phyloP scores from a whole-genome alignment of 2,113 vertebrate genomes.

The Brevimyrus niger region DNA sequence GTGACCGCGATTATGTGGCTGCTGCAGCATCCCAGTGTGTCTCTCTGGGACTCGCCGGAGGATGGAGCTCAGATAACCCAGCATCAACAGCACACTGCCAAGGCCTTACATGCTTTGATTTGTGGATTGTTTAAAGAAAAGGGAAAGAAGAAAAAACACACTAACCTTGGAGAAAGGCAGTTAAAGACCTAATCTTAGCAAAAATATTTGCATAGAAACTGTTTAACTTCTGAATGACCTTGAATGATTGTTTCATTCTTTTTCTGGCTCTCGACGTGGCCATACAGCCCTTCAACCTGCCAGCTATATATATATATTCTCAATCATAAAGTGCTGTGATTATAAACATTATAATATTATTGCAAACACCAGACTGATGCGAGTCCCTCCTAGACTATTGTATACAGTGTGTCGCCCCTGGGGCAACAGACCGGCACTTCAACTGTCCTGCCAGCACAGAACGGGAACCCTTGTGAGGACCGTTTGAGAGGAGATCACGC shows the following conservation, averaged over 20 bases:
- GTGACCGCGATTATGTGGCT: not conserved
- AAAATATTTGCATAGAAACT: constrained; percentile 39
- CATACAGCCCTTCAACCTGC: not conserved
- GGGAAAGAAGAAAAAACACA: not conserved
- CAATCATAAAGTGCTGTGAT: not conserved
- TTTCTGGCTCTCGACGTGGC: not conserved
- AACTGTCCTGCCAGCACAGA: not conserved
- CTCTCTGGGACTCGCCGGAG: not conserved
- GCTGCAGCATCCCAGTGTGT: not conserved
- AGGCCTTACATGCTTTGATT: not conserved
- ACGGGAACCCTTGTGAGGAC: constrained; percentile 42
- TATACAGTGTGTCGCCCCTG: not conserved
- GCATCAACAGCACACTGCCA: not conserved
- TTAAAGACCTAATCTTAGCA: constrained; percentile 21
- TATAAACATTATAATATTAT: no score
- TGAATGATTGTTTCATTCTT: constrained; percentile 15
- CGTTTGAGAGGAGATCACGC: constrained; percentile 25
- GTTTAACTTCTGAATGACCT: constrained; percentile 40
- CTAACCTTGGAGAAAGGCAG: constrained; percentile 23
- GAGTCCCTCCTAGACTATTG: not conserved
- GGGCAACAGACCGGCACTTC: not conserved
- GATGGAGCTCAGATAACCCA: not conserved
- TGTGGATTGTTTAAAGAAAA: not conserved
- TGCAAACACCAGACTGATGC: not conserved
- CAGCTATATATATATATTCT: not conserved